Base-by-base conservation (phyloP, 2,113 vertebrate species). In the Hyperopisus bebe region DNA sequence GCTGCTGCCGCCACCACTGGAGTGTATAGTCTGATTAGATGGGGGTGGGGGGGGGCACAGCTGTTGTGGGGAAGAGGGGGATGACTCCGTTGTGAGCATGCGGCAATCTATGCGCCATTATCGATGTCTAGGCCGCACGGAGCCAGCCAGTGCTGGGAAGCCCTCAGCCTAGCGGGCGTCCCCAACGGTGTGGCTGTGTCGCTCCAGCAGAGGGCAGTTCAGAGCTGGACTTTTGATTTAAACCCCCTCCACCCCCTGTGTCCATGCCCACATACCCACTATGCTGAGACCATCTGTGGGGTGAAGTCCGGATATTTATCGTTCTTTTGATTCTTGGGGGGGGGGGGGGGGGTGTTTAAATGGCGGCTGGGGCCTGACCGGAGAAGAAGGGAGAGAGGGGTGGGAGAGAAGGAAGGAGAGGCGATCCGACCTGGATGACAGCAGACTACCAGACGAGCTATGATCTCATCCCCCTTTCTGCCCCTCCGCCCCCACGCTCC, bases 381-480 rank as follows among this genome's bases (percentile, higher is more conserved):
- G 89, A 89, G 89, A 89, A 42, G 51, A 19, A 5, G 51, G 84
- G 50, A 51, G 46, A 42, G 51, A 53, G 17, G 51, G 84, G 47
- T 51, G 46, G 24, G 88, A 77, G 55, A 92, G 91, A 85, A 44
- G 17, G 88, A 85, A 62, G n/a, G 62, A 66, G 62, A 90, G 93
- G 94, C 94, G 94, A 96, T 95, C 94, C 94, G 96, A 96, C 94
- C 95, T 94, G 95, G 93, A 95, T 96, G 96, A 96, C 95, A 96
- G 95, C 95, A 96, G 95, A 95, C 96, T 96, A 95, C 92, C 92
- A 96, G 95, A 96, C 93, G 92, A 96, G 95, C 95, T 94, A 96
- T 96, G 96, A 96, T 95, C 96, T 96, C 95, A 96, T 96, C 94
- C 88, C 91, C 93, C 90, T 92, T 92, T 92, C 92, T 93, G 92